Conservation (phyloP, 2,888 invertebrate genomes). For the Opisthograptis luteolata region DNA sequence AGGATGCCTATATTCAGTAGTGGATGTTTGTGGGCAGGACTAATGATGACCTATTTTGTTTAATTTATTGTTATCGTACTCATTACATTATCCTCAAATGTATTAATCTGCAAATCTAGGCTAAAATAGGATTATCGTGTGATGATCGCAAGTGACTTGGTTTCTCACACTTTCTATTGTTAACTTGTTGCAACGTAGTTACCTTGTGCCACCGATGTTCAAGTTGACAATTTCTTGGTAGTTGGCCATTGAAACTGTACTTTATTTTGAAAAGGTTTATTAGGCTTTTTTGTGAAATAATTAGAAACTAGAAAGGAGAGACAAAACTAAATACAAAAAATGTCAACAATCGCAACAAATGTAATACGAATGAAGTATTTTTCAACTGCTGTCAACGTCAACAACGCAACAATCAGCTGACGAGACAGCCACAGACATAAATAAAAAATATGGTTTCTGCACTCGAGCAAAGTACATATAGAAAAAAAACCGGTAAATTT, state of each 20-base stretch:
- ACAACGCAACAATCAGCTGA: slow-evolving; percentile 7
- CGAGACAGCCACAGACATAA: too few species aligned
- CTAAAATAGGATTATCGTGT: not conserved
- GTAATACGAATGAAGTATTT: slow-evolving; percentile 35
- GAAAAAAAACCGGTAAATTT: slow-evolving; percentile 5
- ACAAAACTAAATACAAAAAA: slow-evolving; percentile 26
- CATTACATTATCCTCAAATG: too few species aligned
- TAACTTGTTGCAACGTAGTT: slow-evolving; percentile 50
- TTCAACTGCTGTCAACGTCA: slow-evolving; percentile 21
- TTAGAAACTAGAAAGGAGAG: slow-evolving; percentile 18
- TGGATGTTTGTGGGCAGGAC: too few species aligned
- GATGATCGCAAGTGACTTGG: not conserved
- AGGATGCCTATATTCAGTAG: too few species aligned
- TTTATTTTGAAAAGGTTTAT: not conserved
- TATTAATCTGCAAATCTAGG: too few species aligned
- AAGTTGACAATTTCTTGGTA: slow-evolving; percentile 92
- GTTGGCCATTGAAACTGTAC: slow-evolving; percentile 66
- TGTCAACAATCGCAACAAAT: slow-evolving; percentile 46
- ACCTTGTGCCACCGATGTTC: slow-evolving; percentile 98
- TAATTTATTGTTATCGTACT: too few species aligned
- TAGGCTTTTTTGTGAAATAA: not conserved
- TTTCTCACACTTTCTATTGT: slow-evolving; percentile 3
- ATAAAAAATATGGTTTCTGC: too few species aligned
- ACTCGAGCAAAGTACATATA: too few species aligned
- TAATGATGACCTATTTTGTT: too few species aligned